These are phyloP conservation scores for Sitodiplosis mosellana DNA, from an alignment of 1,140 invertebrate species.

Conservation along the genomic window DNA sequence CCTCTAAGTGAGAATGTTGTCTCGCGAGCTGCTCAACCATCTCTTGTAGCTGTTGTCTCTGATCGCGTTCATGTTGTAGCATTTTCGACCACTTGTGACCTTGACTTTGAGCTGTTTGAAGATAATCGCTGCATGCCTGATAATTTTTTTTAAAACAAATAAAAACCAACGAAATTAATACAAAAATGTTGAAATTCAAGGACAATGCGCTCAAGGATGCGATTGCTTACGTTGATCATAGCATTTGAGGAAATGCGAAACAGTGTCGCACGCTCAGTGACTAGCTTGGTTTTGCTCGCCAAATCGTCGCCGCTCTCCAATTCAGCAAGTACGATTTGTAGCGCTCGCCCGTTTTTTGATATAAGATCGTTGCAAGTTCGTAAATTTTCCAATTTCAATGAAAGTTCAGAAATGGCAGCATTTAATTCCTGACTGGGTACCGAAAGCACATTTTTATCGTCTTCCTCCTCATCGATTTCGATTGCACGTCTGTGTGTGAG, in stretches of 20 bases:
- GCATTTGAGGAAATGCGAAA: slow-evolving; percentile 87
- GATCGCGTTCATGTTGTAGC: slow-evolving; percentile 86
- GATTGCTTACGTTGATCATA: slow-evolving; percentile 79
- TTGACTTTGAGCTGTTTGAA: slow-evolving; percentile 68
- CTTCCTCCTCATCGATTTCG: slow-evolving; percentile 69
- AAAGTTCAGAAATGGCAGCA: slow-evolving; percentile 36
- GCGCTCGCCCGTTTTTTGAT: slow-evolving; percentile 61
- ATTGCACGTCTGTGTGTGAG: slow-evolving; percentile 30
- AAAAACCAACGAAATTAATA: neutral
- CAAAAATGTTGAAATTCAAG: neutral
- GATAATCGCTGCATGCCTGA: slow-evolving; percentile 77
- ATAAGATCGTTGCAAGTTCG: slow-evolving; percentile 82
- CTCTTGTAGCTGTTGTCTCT: slow-evolving; percentile 83
- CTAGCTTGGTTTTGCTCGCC: slow-evolving; percentile 22
- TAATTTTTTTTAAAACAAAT: no score
- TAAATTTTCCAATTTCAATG: slow-evolving; percentile 55
- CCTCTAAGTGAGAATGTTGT: slow-evolving; percentile 86
- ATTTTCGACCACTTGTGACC: slow-evolving; percentile 80
- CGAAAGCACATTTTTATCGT: slow-evolving; percentile 35
- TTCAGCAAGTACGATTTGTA: slow-evolving; percentile 71
- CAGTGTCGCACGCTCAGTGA: slow-evolving; percentile 66
- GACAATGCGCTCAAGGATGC: neutral
- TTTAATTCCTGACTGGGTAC: slow-evolving; percentile 33
- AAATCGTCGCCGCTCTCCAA: slow-evolving; percentile 51
- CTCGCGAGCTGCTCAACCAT: slow-evolving; percentile 93